A percentile compares a stretch with the other conserved stretches of the same genome.
Conservation (phyloP, 2,113 vertebrate species). For the Casuarius casuarius region DNA sequence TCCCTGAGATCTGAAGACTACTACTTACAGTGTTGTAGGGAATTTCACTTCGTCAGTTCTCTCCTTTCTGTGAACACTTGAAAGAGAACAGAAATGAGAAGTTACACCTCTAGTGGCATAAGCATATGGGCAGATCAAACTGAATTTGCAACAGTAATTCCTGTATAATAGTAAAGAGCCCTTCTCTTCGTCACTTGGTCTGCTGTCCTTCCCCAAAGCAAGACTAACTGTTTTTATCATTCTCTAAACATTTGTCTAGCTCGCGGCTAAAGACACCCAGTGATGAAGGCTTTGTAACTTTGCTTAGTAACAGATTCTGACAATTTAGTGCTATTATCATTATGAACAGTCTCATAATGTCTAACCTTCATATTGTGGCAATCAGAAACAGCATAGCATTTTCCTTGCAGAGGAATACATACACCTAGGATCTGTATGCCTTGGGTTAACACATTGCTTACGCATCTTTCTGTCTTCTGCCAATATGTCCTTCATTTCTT, state of each 20-base stretch:
- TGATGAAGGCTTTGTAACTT: background rate
- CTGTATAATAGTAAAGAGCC: background rate
- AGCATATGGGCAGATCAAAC: background rate
- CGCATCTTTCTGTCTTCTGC: background rate
- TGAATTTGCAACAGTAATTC: background rate
- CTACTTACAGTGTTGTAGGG: background rate
- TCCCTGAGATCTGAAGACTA: background rate
- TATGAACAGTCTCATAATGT: background rate
- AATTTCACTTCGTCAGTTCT: background rate
- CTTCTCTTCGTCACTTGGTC: background rate
- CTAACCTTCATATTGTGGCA: background rate
- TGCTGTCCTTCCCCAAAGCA: background rate
- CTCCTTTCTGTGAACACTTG: background rate
- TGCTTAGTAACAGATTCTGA: background rate
- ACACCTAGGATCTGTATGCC: background rate
- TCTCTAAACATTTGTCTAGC: background rate
- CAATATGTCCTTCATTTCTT: background rate
- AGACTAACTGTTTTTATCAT: background rate
- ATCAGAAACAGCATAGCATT: background rate
- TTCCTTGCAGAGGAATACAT: background rate
- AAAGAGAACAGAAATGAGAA: background rate
- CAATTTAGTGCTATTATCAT: background rate
- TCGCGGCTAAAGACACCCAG: background rate
- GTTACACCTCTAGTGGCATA: background rate
- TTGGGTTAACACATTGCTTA: background rate